Evolutionary conservation across 2,888 invertebrate genomes (phyloP).

Genomic region (Noctua pronuba): DNA sequence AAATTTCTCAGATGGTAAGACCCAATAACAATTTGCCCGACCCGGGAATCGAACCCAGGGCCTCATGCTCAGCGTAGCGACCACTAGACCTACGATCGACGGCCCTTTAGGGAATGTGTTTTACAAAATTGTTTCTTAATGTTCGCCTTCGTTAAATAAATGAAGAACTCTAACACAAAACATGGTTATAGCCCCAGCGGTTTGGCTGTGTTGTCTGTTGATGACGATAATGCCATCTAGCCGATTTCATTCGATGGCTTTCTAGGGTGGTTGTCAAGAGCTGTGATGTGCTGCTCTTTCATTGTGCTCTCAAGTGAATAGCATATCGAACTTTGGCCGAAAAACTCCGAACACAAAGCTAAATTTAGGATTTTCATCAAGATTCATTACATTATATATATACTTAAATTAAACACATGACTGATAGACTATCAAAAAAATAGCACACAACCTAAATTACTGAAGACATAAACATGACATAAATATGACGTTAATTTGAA

Average conservation of each 20-base stretch:
- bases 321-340: background rate
- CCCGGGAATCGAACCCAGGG: too few species aligned
- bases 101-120: background rate
- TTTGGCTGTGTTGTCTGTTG: background rate
- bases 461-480: background rate
- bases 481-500: slow-evolving; percentile 5
- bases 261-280: background rate
- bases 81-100: too few species aligned
- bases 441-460: background rate
- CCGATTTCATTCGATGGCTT: background rate
- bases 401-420: background rate
- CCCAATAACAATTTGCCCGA: too few species aligned
- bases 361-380: background rate
- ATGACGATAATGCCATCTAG: background rate
- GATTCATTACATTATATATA: background rate
- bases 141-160: background rate
- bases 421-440: background rate
- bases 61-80: too few species aligned
- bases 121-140: background rate
- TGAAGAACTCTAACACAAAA: background rate
- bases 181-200: background rate
- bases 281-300: background rate
- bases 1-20: too few species aligned
- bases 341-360: background rate
- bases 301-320: background rate